phyloP scores from a whole-genome alignment of 1,140 invertebrate species.

The Battus philenor region DNA sequence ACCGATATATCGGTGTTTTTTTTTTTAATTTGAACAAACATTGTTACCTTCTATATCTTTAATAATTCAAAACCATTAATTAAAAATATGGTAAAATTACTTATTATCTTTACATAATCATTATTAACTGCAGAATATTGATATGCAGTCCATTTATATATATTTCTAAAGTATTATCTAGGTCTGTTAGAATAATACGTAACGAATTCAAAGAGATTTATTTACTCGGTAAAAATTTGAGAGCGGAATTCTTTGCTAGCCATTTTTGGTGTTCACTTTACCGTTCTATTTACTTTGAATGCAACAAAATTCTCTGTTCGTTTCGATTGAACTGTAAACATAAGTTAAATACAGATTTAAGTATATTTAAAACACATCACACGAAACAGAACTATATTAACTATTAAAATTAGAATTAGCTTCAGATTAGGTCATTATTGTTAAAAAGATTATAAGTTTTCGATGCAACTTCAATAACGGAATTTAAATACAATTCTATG shows the following conservation, averaged over 20 bases:
- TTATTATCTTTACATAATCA: no score
- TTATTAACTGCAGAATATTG: no score
- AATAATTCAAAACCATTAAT: no score
- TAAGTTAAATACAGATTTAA: no score
- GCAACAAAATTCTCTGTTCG: neutral
- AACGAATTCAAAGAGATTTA: conserved; percentile 13
- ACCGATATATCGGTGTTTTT: no score
- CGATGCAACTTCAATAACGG: no score
- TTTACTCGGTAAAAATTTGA: conserved; percentile 2
- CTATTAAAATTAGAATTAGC: neutral
- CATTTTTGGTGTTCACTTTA: conserved; percentile 8
- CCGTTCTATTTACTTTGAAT: conserved; percentile 7
- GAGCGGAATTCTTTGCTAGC: neutral
- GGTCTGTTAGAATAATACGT: conserved; percentile 9
- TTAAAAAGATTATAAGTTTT: neutral
- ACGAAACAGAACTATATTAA: neutral
- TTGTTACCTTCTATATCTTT: no score
- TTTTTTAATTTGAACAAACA: no score
- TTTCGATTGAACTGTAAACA: neutral
- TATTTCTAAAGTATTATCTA: neutral
- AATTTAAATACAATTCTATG: no score
- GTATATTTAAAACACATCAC: no score
- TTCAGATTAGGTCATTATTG: neutral
- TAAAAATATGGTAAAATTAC: no score
- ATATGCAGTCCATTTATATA: neutral